Evolutionary conservation across 2,797 vertebrate genomes (phyloP).

Genomic region (Bradypodion ventrale): DNA sequence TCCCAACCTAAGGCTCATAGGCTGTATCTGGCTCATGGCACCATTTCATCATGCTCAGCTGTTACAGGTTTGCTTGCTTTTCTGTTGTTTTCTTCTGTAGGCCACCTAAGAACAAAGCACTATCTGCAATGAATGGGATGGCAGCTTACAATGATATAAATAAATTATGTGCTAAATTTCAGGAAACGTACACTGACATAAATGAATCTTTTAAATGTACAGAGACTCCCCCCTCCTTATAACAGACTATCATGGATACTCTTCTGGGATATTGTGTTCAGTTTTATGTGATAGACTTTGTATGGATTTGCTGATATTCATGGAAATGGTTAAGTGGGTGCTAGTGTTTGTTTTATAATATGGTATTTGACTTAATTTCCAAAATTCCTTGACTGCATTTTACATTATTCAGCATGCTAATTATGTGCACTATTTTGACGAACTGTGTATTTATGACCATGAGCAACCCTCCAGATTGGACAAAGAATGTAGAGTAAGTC

Average conservation of each 20-base stretch:
- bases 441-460: slow-evolving; percentile 96
- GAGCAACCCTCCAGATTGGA: slow-evolving; percentile 79
- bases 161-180: not conserved
- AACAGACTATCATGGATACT: not conserved
- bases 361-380: slow-evolving; percentile 5
- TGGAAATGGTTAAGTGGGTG: not conserved
- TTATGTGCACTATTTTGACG: slow-evolving; percentile 97
- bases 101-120: no score
- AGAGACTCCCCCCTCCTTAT: not conserved
- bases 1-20: no score
- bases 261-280: not conserved
- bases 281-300: not conserved
- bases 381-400: slow-evolving; percentile 84
- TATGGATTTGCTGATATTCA: not conserved
- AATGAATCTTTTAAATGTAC: not conserved
- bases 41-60: no score
- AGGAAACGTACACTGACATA: not conserved
- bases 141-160: no score
- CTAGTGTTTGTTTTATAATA: slow-evolving; percentile 2
- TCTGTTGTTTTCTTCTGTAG: no score
- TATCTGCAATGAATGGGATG: no score
- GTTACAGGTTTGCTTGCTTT: no score
- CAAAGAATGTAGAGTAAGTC: slow-evolving; percentile 95
- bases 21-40: no score
- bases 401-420: slow-evolving; percentile 93